Evolutionary conservation across 2,113 vertebrate species (phyloP).

Genomic region (Strix aluco): DNA sequence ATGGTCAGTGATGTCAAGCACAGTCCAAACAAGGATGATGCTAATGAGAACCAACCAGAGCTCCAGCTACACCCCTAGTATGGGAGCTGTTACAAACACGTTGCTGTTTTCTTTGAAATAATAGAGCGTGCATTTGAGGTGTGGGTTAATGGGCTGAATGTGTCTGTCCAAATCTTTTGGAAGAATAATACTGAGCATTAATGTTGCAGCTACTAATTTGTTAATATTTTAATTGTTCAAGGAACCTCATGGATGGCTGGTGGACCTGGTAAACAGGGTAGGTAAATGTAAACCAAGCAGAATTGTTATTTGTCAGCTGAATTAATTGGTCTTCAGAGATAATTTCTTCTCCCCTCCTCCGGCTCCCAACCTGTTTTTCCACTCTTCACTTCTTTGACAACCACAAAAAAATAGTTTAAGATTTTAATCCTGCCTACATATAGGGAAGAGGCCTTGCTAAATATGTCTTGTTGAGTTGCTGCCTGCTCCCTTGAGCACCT

Average conservation of each 20-base stretch:
- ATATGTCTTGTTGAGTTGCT: background rate
- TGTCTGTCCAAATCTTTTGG: background rate
- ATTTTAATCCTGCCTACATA: background rate
- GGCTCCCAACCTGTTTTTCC: background rate
- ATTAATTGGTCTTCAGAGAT: background rate
- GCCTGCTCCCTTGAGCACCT: background rate
- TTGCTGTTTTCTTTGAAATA: background rate
- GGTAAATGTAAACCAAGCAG: conserved; percentile 19
- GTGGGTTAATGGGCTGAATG: background rate
- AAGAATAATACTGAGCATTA: background rate
- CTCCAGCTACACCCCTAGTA: background rate
- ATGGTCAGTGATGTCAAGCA: conserved; percentile 1
- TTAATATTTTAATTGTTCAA: conserved; percentile 71
- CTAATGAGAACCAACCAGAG: background rate
- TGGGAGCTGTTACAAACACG: background rate
- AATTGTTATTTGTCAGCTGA: background rate
- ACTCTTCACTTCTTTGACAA: background rate
- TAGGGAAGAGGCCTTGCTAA: background rate
- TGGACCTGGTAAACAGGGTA: conserved; percentile 97
- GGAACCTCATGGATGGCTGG: conserved; percentile 99
- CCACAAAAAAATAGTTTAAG: background rate
- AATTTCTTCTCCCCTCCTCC: background rate
- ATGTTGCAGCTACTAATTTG: conserved; percentile 10
- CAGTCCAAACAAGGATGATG: background rate
- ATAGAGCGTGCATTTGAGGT: background rate